These are phyloP conservation scores for Xenopus petersii DNA, from an alignment of 2,797 vertebrate species.

Conservation along the genomic window DNA sequence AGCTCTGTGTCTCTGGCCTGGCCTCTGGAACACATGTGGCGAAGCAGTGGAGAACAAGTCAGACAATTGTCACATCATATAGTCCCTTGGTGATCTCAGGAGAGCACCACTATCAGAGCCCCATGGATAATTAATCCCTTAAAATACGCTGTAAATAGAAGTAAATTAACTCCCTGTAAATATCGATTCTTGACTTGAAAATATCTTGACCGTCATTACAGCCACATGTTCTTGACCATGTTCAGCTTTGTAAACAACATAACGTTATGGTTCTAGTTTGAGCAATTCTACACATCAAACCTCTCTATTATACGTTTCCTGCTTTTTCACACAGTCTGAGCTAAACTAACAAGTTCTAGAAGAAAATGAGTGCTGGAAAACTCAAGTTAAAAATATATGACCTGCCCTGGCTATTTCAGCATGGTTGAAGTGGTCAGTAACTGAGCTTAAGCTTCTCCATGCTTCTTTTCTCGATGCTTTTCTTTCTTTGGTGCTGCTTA, in stretches of 20 bases:
- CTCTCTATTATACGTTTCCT: background rate
- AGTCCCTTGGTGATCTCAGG: background rate
- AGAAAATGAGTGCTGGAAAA: conserved; percentile 52
- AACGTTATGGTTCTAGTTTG: background rate
- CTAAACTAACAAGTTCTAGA: conserved; percentile 62
- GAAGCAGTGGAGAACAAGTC: no score
- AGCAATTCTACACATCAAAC: background rate
- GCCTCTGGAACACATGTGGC: no score
- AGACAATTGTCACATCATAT: background rate
- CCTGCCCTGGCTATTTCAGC: conserved; percentile 59
- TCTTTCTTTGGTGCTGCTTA: conserved; percentile 76
- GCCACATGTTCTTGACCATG: background rate
- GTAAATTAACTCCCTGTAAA: background rate
- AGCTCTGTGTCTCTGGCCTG: no score
- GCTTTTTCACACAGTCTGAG: conserved; percentile 41
- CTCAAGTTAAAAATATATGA: conserved; percentile 51
- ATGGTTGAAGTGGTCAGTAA: conserved; percentile 67
- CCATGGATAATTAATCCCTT: no score
- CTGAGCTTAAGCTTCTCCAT: conserved; percentile 72
- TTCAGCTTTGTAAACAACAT: background rate
- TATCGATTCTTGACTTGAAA: background rate
- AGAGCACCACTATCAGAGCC: background rate
- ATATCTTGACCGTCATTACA: background rate
- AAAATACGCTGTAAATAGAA: background rate
- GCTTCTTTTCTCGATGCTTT: conserved; percentile 66